Conservation (phyloP, 2,888 invertebrate genomes). For the Plebejus melissa region DNA sequence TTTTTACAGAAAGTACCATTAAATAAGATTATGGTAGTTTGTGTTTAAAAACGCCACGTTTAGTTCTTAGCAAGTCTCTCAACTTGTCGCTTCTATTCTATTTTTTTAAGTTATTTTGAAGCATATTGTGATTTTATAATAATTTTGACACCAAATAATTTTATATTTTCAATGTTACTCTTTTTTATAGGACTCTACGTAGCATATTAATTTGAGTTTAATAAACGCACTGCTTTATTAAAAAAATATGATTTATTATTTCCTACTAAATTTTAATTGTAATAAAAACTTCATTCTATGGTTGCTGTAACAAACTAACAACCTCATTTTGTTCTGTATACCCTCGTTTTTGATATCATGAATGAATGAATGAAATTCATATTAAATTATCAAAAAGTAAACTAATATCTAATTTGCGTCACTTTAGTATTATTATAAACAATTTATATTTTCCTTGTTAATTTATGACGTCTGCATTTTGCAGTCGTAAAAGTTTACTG, state of each 20-base stretch:
- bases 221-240: constrained; percentile 32
- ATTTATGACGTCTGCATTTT: no score
- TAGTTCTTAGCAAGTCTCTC: neutral
- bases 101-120: constrained; percentile 15
- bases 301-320: neutral
- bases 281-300: neutral
- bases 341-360: neutral
- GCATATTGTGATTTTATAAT: constrained; percentile 24
- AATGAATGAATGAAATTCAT: no score
- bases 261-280: neutral
- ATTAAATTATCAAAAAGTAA: no score
- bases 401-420: no score
- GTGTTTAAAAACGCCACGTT: neutral
- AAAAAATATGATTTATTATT: constrained; percentile 22
- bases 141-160: constrained; percentile 28
- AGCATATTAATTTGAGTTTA: constrained; percentile 21
- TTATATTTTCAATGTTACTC: neutral
- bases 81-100: neutral
- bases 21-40: no score
- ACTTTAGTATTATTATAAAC: no score
- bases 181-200: neutral
- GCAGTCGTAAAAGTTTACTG: no score
- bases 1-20: no score
- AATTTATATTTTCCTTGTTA: no score
- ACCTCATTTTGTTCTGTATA: neutral